Evolutionary conservation across 2,797 vertebrate genomes (phyloP), one percentile per base, ranked within the genome.

Genomic region (Paguma larvata): DNA sequence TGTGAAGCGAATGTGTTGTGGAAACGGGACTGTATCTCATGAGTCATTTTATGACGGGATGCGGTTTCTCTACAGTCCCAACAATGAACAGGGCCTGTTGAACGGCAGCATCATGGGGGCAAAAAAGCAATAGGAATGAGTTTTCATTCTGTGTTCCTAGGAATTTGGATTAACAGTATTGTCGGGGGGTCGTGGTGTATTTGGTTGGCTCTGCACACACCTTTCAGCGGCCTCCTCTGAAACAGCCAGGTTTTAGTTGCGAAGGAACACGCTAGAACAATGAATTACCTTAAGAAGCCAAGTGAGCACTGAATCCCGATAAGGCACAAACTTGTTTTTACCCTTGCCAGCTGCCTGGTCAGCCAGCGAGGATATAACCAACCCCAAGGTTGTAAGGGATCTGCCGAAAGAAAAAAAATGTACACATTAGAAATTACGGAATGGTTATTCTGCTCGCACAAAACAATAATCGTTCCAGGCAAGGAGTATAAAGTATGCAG

Each of bases 241-340:
- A 79, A 77, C 0, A 68, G 25, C 32, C 44, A 62, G 30, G 41
- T 85, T 78, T 30, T 34, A 73, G 38, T 5, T 67, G 63, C 79
- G 78, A 86, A 72, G 32, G 27, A 72, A 84, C 3, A 32, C 2
- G 27, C 2, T 0, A 41, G 94, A 94, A 97, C 73, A 44, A 89
- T 27, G 79, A 44, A 97, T 98, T 98, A 99, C 99, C 99, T 99
- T 99, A 84, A 99, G 99, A 82, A 99, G 99, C 99, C 99, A 99
- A 80, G 99, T 99, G 97, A 99, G 99, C 38, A 99, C 99, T 5
- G 99, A 99, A 98, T 99, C 99, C 99, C 99, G 99, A 98, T 99
- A 99, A 98, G 99, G 99, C 98, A 99, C 99, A 98, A 99, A 99
- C 98, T 99, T 99, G 97, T 98, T 99, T 98, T 99, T 99, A 68